These are phyloP conservation scores for Cotesia typhae DNA, from an alignment of 1,140 invertebrate species.

Conservation along the genomic window DNA sequence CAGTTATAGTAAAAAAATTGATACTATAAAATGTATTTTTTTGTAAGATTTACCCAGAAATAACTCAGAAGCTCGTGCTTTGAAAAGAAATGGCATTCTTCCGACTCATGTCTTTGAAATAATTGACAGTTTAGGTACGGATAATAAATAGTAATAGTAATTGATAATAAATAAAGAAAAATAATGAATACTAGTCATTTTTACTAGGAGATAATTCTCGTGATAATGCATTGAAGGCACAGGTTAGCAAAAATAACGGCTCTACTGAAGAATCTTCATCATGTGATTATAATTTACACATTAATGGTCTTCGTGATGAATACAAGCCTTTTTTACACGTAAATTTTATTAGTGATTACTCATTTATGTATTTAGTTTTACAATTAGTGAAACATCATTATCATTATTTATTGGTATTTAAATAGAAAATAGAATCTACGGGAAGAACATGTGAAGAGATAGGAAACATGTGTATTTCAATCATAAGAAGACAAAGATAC, in stretches of 20 bases:
- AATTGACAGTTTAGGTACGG: conserved; percentile 37
- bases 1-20: background rate
- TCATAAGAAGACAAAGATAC: conserved; percentile 44
- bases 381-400: background rate
- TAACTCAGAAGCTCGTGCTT: conserved; percentile 58
- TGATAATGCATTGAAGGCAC: no score
- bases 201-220: no score
- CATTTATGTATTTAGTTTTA: no score
- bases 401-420: conserved; percentile 27
- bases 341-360: conserved; percentile 16
- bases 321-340: no score
- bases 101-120: conserved; percentile 67
- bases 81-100: conserved; percentile 61
- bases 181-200: background rate
- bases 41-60: conserved; percentile 58
- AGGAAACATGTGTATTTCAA: conserved; percentile 43
- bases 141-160: conserved; percentile 3
- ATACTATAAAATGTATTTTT: conserved; percentile 11
- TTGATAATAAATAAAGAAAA: conserved; percentile 6
- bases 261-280: no score
- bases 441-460: conserved; percentile 48
- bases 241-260: background rate
- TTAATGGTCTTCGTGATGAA: no score
- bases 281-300: no score
- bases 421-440: conserved; percentile 47